Evolutionary conservation across 2,888 invertebrate genomes (phyloP).

Genomic region (Volucella inflata): DNA sequence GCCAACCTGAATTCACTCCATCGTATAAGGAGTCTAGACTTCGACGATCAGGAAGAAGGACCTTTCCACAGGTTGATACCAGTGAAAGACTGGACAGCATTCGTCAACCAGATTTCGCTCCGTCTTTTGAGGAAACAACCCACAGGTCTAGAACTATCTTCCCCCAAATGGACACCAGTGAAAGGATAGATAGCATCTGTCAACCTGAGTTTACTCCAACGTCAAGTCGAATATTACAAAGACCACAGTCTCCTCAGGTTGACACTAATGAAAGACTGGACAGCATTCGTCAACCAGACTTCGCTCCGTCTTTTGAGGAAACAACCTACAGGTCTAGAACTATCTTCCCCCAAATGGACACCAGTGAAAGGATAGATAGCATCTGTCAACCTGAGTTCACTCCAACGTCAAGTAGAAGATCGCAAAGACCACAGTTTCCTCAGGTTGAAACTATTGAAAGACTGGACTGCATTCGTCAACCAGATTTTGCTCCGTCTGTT

Average conservation of each 20-base stretch:
- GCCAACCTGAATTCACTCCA: background rate
- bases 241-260: background rate
- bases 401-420: background rate
- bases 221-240: background rate
- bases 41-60: background rate
- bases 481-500: conserved; percentile 1
- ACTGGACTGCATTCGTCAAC: conserved; percentile 3
- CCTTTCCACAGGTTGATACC: background rate
- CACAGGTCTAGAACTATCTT: background rate
- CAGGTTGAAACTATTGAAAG: conserved; percentile 12
- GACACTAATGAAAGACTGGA: background rate
- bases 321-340: background rate
- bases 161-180: background rate
- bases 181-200: background rate
- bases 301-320: background rate
- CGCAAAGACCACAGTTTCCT: background rate
- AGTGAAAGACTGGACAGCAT: background rate
- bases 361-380: background rate
- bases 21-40: background rate
- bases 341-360: background rate
- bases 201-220: background rate
- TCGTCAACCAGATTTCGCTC: background rate
- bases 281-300: background rate
- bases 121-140: background rate
- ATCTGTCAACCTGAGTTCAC: background rate